Base-by-base conservation (phyloP, 2,888 invertebrate genomes). In the Epinotia nisella region DNA sequence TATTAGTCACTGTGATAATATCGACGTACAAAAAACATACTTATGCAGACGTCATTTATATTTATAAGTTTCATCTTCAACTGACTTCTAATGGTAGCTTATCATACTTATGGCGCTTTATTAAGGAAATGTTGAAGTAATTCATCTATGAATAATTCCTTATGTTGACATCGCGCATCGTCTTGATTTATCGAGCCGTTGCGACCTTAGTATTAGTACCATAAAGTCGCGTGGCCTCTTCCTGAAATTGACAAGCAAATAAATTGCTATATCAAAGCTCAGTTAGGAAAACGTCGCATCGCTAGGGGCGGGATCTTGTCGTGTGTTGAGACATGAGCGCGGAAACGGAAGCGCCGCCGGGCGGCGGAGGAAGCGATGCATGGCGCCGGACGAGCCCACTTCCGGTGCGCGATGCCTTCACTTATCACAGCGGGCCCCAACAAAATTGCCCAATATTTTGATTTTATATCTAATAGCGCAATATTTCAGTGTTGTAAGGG, bases 191-290 rank as follows among this genome's bases (percentile, higher is more conserved):
- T 87, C 80, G 84, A 81, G 80, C 76, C 81, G 80, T 78, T 80
- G 77, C 78, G 77, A 78, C 82, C 82, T 79, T 77, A 77, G 74
- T 76, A 77, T 79, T 77, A 77, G 74, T 76, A 77, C 75, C 75
- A 81, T 81, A 81, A 49, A 78, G 90, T 78, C 92, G 88, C 92
- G 92, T 91, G 92, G 81, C 91, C 83, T 86, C 83, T 91, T 93
- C 91, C 93, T 92, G 92, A 85, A 85, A 87, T 90, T 92, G 93
- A 93, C 92, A 93, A 89, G 84, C 87, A 89, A 91, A 93, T 93
- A 93, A 92, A 93, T 93, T 85, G 90, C 84, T 77, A 86, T 87
- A 90, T 91, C 89, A 90, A 88, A 90, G 89, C 84, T 85, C 81
- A 82, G 80, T 86, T 83, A 82, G 88, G 86, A 89, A 90, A 90